Conservation (phyloP, 23 tunicate species). For the Ciona savignyi region DNA sequence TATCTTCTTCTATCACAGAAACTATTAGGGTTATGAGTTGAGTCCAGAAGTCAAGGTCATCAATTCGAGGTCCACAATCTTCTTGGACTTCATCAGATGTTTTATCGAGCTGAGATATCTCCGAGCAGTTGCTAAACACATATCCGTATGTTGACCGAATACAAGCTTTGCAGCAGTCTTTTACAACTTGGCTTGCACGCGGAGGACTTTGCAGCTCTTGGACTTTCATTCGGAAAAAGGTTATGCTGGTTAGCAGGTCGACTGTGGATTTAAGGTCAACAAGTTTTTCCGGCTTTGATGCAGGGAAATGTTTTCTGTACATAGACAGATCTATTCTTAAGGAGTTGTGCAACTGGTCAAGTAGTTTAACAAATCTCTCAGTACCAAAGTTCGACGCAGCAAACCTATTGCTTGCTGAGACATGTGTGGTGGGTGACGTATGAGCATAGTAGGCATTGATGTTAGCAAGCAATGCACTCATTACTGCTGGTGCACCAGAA, state of each 20-base stretch:
- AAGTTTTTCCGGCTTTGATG: constrained; percentile 39
- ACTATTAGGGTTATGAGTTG: constrained; percentile 58
- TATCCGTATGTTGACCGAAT: constrained; percentile 51
- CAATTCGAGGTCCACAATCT: constrained; percentile 36
- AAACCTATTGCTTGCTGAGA: constrained; percentile 68
- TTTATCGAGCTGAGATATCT: constrained; percentile 37
- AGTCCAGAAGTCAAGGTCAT: constrained; percentile 63
- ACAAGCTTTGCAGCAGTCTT: constrained; percentile 74
- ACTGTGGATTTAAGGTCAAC: constrained; percentile 79
- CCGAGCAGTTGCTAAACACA: constrained; percentile 49
- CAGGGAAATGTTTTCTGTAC: constrained; percentile 89
- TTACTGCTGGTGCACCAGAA: constrained; percentile 78
- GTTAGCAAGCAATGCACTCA: constrained; percentile 79
- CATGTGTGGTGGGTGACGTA: constrained; percentile 31
- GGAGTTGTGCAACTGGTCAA: constrained; percentile 87
- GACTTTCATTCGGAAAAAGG: constrained; percentile 83
- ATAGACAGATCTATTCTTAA: constrained; percentile 73
- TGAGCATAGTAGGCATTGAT: constrained; percentile 81
- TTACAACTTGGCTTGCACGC: constrained; percentile 57
- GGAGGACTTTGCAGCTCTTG: constrained; percentile 74
- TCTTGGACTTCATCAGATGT: constrained; percentile 20
- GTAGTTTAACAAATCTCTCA: constrained; percentile 59
- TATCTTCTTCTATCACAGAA: constrained; percentile 73
- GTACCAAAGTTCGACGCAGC: constrained; percentile 88
- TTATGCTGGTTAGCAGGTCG: constrained; percentile 76